Conservation (phyloP, 2,888 invertebrate genomes). For the Acleris literana region DNA sequence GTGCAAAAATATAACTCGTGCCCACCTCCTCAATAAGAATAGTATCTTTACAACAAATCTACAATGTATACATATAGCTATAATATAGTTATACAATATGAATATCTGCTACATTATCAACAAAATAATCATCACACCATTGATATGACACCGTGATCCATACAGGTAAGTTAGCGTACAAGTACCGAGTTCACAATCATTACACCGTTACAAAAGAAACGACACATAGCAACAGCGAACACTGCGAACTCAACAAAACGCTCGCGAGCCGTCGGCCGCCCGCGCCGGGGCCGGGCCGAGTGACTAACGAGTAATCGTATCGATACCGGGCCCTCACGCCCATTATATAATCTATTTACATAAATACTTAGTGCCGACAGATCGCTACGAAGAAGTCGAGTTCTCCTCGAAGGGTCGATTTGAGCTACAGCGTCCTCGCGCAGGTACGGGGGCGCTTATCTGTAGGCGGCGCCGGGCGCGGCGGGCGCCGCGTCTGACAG, state of each 20-base stretch:
- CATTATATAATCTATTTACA: constrained; percentile 17
- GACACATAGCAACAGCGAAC: constrained; percentile 42
- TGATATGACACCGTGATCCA: constrained; percentile 72
- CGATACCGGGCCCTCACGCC: not conserved
- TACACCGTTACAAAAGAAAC: constrained; percentile 38
- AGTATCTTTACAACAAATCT: constrained; percentile 50
- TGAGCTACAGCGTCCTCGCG: constrained; percentile 12
- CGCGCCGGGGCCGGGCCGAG: constrained; percentile 55
- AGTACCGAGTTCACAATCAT: constrained; percentile 23
- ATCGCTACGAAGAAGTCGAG: constrained; percentile 25
- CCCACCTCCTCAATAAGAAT: constrained; percentile 35
- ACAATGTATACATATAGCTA: constrained; percentile 62
- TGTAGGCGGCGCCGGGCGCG: constrained; percentile 28
- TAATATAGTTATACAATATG: constrained; percentile 45
- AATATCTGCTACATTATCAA: constrained; percentile 60
- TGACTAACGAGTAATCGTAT: not conserved
- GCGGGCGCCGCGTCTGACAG: constrained; percentile 49
- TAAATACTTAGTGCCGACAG: constrained; percentile 30
- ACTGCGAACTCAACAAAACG: constrained; percentile 38
- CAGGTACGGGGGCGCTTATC: constrained; percentile 21
- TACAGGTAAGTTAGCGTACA: constrained; percentile 45
- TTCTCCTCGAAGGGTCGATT: constrained; percentile 10
- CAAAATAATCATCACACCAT: constrained; percentile 70
- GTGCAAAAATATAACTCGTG: constrained; percentile 72
- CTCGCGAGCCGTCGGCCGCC: constrained; percentile 18